Evolutionary conservation across 2,113 vertebrate species (phyloP), one percentile per base, ranked within the genome.

Genomic region (Sapayoa aenigma): DNA sequence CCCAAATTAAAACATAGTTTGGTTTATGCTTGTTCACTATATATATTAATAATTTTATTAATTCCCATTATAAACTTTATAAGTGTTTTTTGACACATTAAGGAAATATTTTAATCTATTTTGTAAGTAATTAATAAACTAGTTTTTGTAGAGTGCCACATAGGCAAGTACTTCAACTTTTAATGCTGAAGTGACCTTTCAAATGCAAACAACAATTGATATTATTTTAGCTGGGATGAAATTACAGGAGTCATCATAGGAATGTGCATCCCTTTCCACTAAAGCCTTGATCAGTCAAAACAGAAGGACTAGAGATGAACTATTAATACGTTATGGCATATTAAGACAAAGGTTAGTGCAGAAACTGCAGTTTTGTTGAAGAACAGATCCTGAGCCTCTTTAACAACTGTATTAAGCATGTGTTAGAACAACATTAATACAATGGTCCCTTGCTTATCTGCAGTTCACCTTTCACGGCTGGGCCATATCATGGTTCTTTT

Each of bases 81-180:
- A 87, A 75, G 44, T 56, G 6, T 46, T 68, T 79, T 47, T 79
- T 58, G 23, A 60, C 28, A 52, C 25, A 15, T 2, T 37, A 30
- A 76, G 31, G 37, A 76, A 90, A 58, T 73, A 35, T 42, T 90
- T 69, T 66, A 39, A 74, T 63, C 25, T 20, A 58, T 18, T 11
- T 84, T 75, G 9, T n/a, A 56, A 52, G 11, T 25, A 63, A 67
- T 47, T 52, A 79, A 47, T 78, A 73, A 74, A 87, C n/a, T 52
- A 58, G 16, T 55, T 72, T 21, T 24, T 62, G 17, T 27, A 53
- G 37, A 84, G 16, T 28, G 3, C n/a, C 42, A 56, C 0, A 0
- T 28, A 52, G 52, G 30, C 11, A 87, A 81, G 35, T 44, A 80
- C 24, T 91, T 78, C 17, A 81, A 71, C 25, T 89, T 87, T 33